Conservation (phyloP, 2,888 invertebrate genomes). For the Erpobdella octoculata region DNA sequence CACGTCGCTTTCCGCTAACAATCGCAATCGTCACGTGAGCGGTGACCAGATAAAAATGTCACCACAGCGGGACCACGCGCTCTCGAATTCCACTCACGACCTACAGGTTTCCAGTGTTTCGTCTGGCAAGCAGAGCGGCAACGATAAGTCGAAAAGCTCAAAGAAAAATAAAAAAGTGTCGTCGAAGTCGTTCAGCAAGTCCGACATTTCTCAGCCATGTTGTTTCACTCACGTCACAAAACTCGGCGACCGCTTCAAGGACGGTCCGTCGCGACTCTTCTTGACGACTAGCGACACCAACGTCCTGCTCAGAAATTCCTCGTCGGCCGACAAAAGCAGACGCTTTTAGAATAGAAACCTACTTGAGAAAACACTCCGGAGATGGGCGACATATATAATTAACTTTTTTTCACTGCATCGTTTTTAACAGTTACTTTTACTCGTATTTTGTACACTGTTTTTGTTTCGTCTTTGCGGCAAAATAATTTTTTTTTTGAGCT, state of each 20-base stretch:
- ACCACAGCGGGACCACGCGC: not conserved
- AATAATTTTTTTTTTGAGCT: too few relatives aligned
- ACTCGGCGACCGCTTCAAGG: conserved; percentile 55
- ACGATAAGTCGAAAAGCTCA: not conserved
- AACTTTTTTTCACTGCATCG: too few relatives aligned
- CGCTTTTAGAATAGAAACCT: too few relatives aligned
- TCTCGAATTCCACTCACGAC: not conserved
- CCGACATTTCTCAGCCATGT: conserved; percentile 74
- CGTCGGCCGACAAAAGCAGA: not conserved
- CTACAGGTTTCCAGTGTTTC: not conserved
- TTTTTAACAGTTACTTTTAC: too few relatives aligned
- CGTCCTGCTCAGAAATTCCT: not conserved
- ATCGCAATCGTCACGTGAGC: conserved; percentile 5
- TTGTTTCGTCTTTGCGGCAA: too few relatives aligned
- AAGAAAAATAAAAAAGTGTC: conserved; percentile 50
- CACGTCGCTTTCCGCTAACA: not conserved
- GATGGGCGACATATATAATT: too few relatives aligned
- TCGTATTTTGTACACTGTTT: too few relatives aligned
- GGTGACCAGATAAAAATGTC: not conserved
- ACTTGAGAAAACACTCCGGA: too few relatives aligned
- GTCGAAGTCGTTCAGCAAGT: conserved; percentile 63
- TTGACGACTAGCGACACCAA: not conserved
- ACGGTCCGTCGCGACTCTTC: not conserved
- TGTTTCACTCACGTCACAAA: conserved; percentile 76
- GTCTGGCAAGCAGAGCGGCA: not conserved